A percentile compares a stretch with the other conserved stretches of the same genome.
Evolutionary conservation across 2,113 vertebrate genomes (phyloP).

Genomic region (Gymnorhina tibicen): DNA sequence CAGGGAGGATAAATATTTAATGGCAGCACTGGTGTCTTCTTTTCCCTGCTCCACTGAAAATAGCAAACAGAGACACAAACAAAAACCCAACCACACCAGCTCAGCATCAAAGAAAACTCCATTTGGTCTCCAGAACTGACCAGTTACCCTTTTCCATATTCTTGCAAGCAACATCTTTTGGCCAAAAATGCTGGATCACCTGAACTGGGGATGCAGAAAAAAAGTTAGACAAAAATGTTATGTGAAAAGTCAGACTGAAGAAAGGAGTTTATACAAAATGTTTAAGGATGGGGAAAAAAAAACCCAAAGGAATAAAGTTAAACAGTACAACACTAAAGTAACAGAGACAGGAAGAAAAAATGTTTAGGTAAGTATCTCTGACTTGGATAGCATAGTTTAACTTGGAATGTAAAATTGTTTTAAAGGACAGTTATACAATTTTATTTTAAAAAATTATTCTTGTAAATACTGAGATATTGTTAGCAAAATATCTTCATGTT

Average conservation of each 20-base stretch:
- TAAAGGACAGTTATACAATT: background rate
- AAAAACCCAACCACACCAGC: background rate
- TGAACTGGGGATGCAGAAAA: background rate
- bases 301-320: background rate
- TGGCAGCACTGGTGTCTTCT: background rate
- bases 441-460: background rate
- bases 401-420: background rate
- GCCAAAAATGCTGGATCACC: background rate
- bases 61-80: background rate
- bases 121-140: background rate
- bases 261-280: background rate
- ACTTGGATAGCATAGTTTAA: background rate
- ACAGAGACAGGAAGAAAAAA: background rate
- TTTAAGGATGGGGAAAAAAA: background rate
- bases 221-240: background rate
- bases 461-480: background rate
- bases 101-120: background rate
- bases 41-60: background rate
- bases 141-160: background rate
- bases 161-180: background rate
- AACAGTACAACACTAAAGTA: background rate
- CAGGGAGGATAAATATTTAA: background rate
- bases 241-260: background rate
- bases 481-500: background rate
- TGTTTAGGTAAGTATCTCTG: background rate